phyloP scores from a whole-genome alignment of 1,140 invertebrate genomes.

The Magallana ariakensis region DNA sequence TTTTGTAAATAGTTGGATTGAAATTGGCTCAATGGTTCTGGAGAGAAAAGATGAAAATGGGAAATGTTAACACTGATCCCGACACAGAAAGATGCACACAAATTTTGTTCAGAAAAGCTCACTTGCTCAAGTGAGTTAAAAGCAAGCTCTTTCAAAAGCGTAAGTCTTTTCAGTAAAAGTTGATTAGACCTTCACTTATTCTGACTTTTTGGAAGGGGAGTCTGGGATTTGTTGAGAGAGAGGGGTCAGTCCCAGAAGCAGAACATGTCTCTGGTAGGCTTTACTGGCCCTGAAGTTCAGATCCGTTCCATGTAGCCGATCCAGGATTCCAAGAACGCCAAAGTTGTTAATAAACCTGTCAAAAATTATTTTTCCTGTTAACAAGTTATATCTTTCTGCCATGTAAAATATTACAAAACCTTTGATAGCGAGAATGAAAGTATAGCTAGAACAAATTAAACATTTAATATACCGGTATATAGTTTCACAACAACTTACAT shows the following conservation, averaged over 20 bases:
- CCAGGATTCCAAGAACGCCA: constrained; percentile 90
- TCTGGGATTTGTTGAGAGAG: constrained; percentile 88
- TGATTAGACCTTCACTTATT: neutral
- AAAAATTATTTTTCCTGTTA: constrained; percentile 3
- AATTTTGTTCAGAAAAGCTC: too few species aligned
- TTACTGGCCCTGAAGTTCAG: constrained; percentile 87
- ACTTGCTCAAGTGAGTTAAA: neutral
- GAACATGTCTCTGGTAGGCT: constrained; percentile 87
- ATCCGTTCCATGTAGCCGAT: constrained; percentile 92
- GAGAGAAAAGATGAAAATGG: too few species aligned
- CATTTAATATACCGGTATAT: too few species aligned
- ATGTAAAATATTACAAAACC: too few species aligned
- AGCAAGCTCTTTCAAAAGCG: neutral
- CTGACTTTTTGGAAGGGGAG: constrained; percentile 77
- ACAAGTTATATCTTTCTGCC: too few species aligned
- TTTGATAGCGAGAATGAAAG: too few species aligned
- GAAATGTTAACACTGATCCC: too few species aligned
- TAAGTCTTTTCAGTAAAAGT: neutral
- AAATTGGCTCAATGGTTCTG: too few species aligned
- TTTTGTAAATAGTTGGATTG: too few species aligned
- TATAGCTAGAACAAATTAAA: too few species aligned
- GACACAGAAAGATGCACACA: too few species aligned
- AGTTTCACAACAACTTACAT: constrained; percentile 83
- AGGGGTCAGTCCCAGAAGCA: constrained; percentile 90
- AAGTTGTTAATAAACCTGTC: constrained; percentile 85